These are phyloP conservation scores for Antigone vipio DNA, from an alignment of 2,113 vertebrate species.

Conservation along the genomic window DNA sequence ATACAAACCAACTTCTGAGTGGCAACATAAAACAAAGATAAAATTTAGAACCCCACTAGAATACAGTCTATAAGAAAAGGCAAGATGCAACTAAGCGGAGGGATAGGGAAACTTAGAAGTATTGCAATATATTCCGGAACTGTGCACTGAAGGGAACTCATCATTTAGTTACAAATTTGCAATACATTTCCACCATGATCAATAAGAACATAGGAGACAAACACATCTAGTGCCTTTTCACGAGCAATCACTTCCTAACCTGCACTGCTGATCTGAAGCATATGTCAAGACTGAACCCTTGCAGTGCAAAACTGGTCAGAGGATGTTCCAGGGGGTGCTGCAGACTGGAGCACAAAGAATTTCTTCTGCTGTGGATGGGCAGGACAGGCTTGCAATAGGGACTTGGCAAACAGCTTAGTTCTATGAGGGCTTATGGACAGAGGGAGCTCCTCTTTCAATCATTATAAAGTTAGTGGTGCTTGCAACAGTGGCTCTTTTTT, in stretches of 20 bases:
- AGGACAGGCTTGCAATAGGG: neutral
- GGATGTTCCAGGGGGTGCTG: neutral
- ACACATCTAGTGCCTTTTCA: neutral
- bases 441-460: neutral
- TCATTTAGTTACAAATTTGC: neutral
- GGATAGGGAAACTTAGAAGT: neutral
- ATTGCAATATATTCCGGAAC: neutral
- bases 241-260: neutral
- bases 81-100: neutral
- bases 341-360: neutral
- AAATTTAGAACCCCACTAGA: neutral
- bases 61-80: neutral
- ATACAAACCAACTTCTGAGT: neutral
- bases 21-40: neutral
- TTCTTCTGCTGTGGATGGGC: neutral
- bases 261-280: neutral
- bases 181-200: neutral
- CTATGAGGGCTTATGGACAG: neutral
- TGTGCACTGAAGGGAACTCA: neutral
- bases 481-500: neutral
- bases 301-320: neutral
- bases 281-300: neutral
- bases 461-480: neutral
- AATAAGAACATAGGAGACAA: neutral
- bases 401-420: neutral